phyloP scores from a whole-genome alignment of 2,797 vertebrate genomes.

The Corythornis leucogaster region DNA sequence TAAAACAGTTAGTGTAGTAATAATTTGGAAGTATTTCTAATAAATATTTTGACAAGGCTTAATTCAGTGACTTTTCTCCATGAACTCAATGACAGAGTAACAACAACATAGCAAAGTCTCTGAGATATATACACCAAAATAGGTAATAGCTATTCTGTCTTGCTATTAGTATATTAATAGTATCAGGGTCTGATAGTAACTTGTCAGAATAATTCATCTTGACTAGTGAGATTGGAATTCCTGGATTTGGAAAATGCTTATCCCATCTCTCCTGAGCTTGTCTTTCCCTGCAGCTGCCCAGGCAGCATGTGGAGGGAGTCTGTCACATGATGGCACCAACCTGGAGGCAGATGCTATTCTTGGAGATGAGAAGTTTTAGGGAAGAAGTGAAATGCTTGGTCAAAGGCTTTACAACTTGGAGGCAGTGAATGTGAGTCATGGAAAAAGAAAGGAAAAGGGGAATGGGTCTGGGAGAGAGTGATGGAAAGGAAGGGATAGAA shows the following conservation, averaged over 20 bases:
- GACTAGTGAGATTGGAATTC: not conserved
- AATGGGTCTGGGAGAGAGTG: not conserved
- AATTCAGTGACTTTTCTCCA: not conserved
- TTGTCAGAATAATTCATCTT: not conserved
- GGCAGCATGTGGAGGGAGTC: accelerated
- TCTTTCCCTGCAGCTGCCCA: not conserved
- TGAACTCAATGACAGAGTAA: not conserved
- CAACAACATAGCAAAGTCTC: not conserved
- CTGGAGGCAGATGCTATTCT: not conserved
- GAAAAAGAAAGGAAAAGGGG: not conserved
- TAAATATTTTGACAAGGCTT: not conserved
- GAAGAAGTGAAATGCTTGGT: not conserved
- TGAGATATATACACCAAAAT: not conserved
- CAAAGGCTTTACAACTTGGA: not conserved
- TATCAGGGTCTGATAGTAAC: not conserved
- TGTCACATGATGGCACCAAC: not conserved
- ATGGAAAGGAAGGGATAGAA: not conserved
- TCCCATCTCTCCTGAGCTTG: not conserved
- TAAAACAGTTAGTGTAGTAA: not conserved
- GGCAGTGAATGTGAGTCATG: accelerated
- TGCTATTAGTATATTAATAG: not conserved
- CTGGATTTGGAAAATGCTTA: not conserved
- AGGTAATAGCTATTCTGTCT: not conserved
- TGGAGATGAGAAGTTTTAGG: not conserved
- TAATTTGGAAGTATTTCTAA: not conserved